A percentile compares a stretch with the other conserved stretches of the same genome.
Evolutionary conservation across 2,113 vertebrate genomes (phyloP).

Genomic region (Saimiri boliviensis): DNA sequence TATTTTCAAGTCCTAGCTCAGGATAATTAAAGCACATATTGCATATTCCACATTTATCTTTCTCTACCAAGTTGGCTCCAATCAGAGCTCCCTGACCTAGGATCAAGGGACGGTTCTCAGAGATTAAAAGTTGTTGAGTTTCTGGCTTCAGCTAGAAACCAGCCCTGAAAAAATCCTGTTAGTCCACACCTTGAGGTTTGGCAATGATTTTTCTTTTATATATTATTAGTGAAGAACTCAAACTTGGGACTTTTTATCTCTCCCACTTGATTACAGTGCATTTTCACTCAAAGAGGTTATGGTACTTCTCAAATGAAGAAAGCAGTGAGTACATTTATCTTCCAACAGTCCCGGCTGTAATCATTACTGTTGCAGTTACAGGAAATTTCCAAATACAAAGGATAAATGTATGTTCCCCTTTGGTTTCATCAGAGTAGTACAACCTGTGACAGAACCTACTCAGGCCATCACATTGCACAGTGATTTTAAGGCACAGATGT

Average conservation of each 20-base stretch:
- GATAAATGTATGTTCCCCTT: conserved; percentile 14
- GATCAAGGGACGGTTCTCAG: not conserved
- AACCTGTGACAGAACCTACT: conserved; percentile 12
- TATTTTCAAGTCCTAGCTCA: conserved; percentile 44
- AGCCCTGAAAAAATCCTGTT: not conserved
- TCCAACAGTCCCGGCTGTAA: not conserved
- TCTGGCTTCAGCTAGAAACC: not conserved
- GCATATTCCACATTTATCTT: conserved; percentile 6
- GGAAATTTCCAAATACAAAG: conserved; percentile 14
- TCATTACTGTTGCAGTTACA: not conserved
- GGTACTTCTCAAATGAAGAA: conserved; percentile 20
- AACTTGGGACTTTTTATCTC: not conserved
- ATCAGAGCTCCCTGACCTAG: not conserved
- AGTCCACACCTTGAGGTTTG: not conserved
- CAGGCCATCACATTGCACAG: not conserved
- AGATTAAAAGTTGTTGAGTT: not conserved
- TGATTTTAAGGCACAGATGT: conserved; percentile 38
- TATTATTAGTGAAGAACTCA: conserved; percentile 16
- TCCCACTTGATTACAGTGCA: not conserved
- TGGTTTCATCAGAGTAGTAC: not conserved
- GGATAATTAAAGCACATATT: conserved; percentile 26
- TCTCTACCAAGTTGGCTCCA: conserved; percentile 5
- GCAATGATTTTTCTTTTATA: conserved; percentile 23
- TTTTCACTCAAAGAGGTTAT: not conserved
- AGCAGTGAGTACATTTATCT: not conserved